phyloP scores from a whole-genome alignment of 2,113 vertebrate species.

The Solea solea region DNA sequence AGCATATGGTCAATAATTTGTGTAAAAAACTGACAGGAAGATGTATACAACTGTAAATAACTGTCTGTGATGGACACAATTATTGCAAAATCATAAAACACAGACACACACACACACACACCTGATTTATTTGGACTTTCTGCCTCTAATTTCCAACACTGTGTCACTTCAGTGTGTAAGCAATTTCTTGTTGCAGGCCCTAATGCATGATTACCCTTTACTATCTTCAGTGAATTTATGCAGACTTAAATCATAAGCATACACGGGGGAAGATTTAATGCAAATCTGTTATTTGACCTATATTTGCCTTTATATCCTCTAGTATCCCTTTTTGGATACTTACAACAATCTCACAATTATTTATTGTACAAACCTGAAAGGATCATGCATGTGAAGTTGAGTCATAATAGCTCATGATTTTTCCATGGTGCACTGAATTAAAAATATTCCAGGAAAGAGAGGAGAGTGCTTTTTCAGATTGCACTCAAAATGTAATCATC shows the following conservation, averaged over 20 bases:
- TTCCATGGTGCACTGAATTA: no score
- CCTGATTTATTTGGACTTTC: conserved; percentile 64
- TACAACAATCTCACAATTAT: conserved; percentile 71
- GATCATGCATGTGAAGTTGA: no score
- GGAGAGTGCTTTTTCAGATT: no score
- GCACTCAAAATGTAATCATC: no score
- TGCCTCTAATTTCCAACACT: conserved; percentile 58
- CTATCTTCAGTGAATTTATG: conserved; percentile 62
- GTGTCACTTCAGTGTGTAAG: conserved; percentile 72
- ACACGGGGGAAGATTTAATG: conserved; percentile 71
- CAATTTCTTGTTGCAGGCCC: conserved; percentile 67
- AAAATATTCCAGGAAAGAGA: no score
- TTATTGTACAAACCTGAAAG: conserved; percentile 46
- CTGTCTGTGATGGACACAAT: no score
- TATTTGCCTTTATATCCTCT: conserved; percentile 51
- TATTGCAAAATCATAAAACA: no score
- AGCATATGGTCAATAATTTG: no score
- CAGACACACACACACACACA: conserved; percentile 23
- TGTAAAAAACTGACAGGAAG: no score
- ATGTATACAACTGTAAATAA: no score
- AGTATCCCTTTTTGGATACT: conserved; percentile 62
- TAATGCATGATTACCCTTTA: conserved; percentile 62
- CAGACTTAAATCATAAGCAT: conserved; percentile 54
- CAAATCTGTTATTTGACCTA: conserved; percentile 68
- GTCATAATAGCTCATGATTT: no score